phyloP scores from a whole-genome alignment of 2,888 invertebrate genomes.

The Resseliella maxima region DNA sequence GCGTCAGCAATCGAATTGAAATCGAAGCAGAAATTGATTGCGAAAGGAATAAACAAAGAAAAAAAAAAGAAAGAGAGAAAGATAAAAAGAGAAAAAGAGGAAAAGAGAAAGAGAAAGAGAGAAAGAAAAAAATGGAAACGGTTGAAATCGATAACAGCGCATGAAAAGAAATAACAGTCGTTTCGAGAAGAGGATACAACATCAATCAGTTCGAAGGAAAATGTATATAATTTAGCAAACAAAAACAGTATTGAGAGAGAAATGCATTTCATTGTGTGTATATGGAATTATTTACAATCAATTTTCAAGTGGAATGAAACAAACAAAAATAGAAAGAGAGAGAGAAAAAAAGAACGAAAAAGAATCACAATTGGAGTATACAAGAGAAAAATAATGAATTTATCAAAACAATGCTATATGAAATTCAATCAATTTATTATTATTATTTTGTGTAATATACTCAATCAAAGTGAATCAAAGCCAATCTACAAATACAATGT shows the following conservation, averaged over 20 bases:
- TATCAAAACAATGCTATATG: neutral
- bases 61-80: no score
- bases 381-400: no score
- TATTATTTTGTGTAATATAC: neutral
- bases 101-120: no score
- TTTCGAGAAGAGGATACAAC: neutral
- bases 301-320: neutral
- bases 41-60: no score
- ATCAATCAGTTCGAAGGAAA: neutral
- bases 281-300: neutral
- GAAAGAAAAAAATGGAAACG: no score
- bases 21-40: no score
- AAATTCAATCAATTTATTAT: slow-evolving; percentile 3
- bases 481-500: neutral
- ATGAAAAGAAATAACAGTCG: no score
- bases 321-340: no score
- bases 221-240: neutral
- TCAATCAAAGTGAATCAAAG: neutral
- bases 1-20: neutral
- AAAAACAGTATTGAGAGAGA: neutral
- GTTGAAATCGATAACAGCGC: no score
- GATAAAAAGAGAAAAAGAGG: no score
- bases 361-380: no score
- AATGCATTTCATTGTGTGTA: neutral
- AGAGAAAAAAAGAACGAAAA: neutral